These are phyloP conservation scores for Drepana arcuata DNA, from an alignment of 1,140 invertebrate species.

Conservation along the genomic window DNA sequence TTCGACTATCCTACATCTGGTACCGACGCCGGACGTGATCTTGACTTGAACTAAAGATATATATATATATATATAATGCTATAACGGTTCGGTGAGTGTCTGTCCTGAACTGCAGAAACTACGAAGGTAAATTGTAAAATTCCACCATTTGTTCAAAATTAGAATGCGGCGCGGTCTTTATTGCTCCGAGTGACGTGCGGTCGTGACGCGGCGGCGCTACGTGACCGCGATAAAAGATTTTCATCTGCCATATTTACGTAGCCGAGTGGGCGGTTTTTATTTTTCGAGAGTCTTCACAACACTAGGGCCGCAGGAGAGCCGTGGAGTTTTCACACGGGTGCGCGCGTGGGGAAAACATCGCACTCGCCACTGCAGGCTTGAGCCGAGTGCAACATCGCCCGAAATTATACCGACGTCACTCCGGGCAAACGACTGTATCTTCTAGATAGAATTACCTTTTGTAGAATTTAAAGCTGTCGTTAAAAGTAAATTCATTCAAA, in stretches of 20 bases:
- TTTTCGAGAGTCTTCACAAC: constrained; percentile 59
- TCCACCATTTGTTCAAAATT: constrained; percentile 65
- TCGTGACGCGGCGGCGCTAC: constrained; percentile 65
- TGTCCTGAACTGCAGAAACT: constrained; percentile 37
- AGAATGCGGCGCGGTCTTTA: constrained; percentile 66
- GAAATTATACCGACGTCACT: constrained; percentile 24
- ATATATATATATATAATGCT: constrained; percentile 26
- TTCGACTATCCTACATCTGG: constrained; percentile 14
- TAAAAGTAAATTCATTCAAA: too few relatives aligned
- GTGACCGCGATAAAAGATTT: constrained; percentile 71
- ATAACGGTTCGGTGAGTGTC: constrained; percentile 29
- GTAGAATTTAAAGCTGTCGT: too few relatives aligned
- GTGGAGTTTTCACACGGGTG: constrained; percentile 60
- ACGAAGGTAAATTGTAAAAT: constrained; percentile 55
- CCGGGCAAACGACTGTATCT: constrained; percentile 25
- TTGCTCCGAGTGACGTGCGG: constrained; percentile 60
- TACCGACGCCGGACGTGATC: constrained; percentile 32
- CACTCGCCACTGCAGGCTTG: constrained; percentile 10
- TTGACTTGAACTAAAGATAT: constrained; percentile 56
- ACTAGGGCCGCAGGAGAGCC: constrained; percentile 30
- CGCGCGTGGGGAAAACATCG: constrained; percentile 40
- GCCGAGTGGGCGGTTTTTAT: constrained; percentile 68
- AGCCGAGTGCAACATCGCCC: constrained; percentile 19
- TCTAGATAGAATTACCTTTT: too few relatives aligned
- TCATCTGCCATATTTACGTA: constrained; percentile 70